phyloP scores from a whole-genome alignment of 2,113 vertebrate species.

The Brevimyrus niger region DNA sequence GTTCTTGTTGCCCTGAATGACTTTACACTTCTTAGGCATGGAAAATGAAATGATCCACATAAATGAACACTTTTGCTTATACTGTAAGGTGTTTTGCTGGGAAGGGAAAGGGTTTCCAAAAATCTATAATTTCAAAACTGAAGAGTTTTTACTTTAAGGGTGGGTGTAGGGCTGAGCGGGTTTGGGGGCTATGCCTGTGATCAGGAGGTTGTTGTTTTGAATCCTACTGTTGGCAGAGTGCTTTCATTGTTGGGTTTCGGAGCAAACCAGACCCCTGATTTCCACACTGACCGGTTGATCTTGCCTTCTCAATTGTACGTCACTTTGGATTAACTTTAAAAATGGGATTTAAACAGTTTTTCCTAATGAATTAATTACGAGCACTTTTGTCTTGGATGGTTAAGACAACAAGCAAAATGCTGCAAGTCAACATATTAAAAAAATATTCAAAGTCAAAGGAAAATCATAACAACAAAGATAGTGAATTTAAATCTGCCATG shows the following conservation, averaged over 20 bases:
- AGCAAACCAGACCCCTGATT: neutral
- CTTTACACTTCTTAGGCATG: neutral
- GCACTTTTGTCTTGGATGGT: neutral
- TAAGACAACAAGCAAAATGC: neutral
- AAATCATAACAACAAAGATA: neutral
- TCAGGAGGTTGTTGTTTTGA: neutral
- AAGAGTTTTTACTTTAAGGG: neutral
- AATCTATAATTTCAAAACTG: neutral
- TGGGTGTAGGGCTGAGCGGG: neutral
- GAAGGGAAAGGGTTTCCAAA: neutral
- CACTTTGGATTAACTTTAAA: neutral
- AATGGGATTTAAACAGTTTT: neutral
- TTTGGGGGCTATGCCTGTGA: neutral
- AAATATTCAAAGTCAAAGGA: neutral
- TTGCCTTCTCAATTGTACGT: neutral
- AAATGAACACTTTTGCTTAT: neutral
- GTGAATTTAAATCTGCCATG: neutral
- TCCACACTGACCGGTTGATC: neutral
- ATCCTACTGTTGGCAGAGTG: neutral
- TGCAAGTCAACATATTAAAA: neutral
- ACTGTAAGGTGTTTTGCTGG: neutral
- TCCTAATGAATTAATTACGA: neutral
- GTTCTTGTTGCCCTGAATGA: neutral
- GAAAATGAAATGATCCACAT: neutral
- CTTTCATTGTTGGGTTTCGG: neutral